phyloP scores from a whole-genome alignment of 2,797 vertebrate genomes.

The Erithacus rubecula region DNA sequence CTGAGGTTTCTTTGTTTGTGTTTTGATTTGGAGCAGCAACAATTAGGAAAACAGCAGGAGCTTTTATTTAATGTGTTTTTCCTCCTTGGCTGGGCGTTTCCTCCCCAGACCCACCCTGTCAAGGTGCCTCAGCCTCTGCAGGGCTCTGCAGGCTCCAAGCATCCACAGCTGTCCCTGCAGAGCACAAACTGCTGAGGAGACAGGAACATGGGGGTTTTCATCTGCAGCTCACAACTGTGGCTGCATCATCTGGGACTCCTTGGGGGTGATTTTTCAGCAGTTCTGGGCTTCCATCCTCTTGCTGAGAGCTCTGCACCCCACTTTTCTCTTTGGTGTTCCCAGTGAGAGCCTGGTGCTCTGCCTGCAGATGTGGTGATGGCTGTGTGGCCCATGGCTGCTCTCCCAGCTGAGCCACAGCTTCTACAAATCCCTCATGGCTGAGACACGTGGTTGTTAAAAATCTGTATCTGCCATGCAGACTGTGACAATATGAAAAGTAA shows the following conservation, averaged over 20 bases:
- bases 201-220: fast-evolving
- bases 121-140: background rate
- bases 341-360: background rate
- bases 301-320: background rate
- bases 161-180: background rate
- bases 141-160: fast-evolving
- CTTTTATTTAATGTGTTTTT: conserved; percentile 5
- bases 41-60: background rate
- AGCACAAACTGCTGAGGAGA: background rate
- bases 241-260: background rate
- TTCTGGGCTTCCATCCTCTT: background rate
- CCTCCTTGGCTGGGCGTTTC: background rate
- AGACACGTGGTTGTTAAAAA: background rate
- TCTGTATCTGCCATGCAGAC: background rate
- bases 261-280: background rate
- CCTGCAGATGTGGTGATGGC: background rate
- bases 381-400: background rate
- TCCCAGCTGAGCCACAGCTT: background rate
- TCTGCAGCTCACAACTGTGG: background rate
- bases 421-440: background rate
- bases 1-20: background rate
- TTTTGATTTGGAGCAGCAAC: background rate
- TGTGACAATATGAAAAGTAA: background rate
- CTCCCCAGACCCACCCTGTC: background rate
- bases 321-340: background rate